A percentile compares a stretch with the other conserved stretches of the same genome.
Evolutionary conservation across 2,113 vertebrate genomes (phyloP).

Genomic region (Macrotus californicus): DNA sequence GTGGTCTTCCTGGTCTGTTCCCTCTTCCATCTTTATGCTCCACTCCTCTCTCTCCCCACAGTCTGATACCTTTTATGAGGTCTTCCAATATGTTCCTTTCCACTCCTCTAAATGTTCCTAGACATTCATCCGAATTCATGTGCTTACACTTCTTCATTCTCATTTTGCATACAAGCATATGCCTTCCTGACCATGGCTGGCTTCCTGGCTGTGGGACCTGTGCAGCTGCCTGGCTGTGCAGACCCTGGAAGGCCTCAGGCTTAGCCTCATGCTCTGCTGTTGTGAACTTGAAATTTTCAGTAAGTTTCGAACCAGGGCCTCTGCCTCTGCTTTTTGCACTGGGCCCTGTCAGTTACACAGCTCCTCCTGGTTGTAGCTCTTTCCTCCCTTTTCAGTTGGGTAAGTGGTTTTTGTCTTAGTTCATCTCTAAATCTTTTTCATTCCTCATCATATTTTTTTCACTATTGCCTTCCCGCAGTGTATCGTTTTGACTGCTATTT

Average conservation of each 20-base stretch:
- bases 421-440: background rate
- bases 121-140: background rate
- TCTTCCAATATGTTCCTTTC: background rate
- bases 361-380: background rate
- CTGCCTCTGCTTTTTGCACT: background rate
- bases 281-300: background rate
- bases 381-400: background rate
- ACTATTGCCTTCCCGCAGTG: background rate
- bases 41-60: too few species aligned
- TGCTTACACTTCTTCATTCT: background rate
- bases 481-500: background rate
- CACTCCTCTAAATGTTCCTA: background rate
- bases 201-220: accelerated
- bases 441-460: background rate
- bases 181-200: background rate
- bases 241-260: too few species aligned
- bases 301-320: background rate
- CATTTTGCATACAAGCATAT: background rate
- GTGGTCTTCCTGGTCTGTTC: background rate
- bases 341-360: background rate
- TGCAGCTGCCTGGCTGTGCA: accelerated
- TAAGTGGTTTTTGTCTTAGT: background rate
- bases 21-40: background rate
- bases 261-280: background rate
- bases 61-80: background rate